Base-by-base conservation (phyloP, 2,888 invertebrate species). In the Belgica antarctica region DNA sequence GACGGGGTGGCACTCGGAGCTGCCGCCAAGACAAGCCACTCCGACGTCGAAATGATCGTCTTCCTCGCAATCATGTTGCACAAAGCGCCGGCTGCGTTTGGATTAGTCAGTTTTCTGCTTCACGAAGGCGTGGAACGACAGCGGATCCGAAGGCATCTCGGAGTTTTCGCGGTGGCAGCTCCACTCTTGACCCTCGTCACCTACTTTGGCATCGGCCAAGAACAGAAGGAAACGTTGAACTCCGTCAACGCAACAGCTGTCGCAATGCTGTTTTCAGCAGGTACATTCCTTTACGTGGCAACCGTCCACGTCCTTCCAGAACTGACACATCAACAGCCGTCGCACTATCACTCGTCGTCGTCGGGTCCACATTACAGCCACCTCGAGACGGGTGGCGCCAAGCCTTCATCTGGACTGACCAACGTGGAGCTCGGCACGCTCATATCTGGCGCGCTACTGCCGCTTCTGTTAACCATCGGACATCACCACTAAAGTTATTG, bases 1-100 rank as follows among this genome's bases (percentile, higher is more conserved):
- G 98, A 99, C 81, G 98, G 98, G 1, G 89, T 99, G 10, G 98
- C 98, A 0, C 80, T 99, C 15, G 99, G 98, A n/a, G 97, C 98
- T 1, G 98, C 98, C 0, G 96, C 97, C 0, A 94, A 95, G 0
- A 96, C 97, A 0, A 90, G 94, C 1, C 96, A 97, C 76, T 88
- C 94, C 0, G 96, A 97, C 76, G 94, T 99, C 0, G 98, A 99
- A 80, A 86, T 97, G 76, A 96, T 99, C 72, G 96, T 99, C 8
- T 99, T 99, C 80, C 78, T 98, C 28, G 99, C 99, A 2, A 99
- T 99, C 73, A 99, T 99, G 97, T 81, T 99, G 68, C 99, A 99
- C 77, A 99, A 99, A 82, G 98, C 97, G 0, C 99, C 99, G 0
- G 98, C 99, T 2, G 96, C 99, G 0, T 99, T 99, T 82, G 99